phyloP scores from a whole-genome alignment of 2,888 invertebrate species.

The Drosophila antonietae region DNA sequence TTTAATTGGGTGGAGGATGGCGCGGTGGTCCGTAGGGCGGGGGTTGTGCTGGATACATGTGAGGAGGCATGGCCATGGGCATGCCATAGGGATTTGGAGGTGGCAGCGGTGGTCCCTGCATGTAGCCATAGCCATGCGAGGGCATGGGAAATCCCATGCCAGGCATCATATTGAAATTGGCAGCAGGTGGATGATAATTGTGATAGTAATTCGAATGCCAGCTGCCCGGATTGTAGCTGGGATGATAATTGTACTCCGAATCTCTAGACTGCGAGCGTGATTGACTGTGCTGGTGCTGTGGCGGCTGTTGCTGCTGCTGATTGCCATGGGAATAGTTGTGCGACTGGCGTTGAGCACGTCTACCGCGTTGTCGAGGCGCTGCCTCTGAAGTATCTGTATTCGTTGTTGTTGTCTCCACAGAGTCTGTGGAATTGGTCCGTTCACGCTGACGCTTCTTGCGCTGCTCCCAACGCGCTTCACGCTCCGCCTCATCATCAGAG shows the following conservation, averaged over 20 bases:
- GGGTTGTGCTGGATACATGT: conserved; percentile 43
- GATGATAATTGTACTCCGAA: conserved; percentile 64
- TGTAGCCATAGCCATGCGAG: conserved; percentile 57
- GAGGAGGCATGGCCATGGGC: conserved; percentile 35
- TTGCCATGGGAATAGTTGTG: conserved; percentile 21
- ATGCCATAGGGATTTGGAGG: conserved; percentile 48
- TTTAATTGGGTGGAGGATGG: conserved; percentile 31
- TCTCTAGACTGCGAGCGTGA: conserved; percentile 42
- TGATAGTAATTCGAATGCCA: conserved; percentile 83
- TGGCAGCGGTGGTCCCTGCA: conserved; percentile 35
- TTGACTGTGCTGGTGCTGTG: conserved; percentile 18
- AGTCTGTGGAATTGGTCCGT: conserved; percentile 61
- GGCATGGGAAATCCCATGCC: conserved; percentile 58
- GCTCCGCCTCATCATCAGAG: conserved; percentile 96
- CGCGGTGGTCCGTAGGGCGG: conserved; percentile 34
- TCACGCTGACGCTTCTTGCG: conserved; percentile 79
- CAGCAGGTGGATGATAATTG: conserved; percentile 60
- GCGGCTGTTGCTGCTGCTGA: conserved; percentile 2
- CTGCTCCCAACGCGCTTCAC: conserved; percentile 84
- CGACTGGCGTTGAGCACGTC: conserved; percentile 45
- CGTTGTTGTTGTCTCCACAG: conserved; percentile 50
- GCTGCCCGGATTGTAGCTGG: conserved; percentile 76
- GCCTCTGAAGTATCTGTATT: conserved; percentile 31
- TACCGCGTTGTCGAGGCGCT: conserved; percentile 50
- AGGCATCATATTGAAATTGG: conserved; percentile 66